phyloP scores from a whole-genome alignment of 1,140 invertebrate genomes.

The Polyergus mexicanus region DNA sequence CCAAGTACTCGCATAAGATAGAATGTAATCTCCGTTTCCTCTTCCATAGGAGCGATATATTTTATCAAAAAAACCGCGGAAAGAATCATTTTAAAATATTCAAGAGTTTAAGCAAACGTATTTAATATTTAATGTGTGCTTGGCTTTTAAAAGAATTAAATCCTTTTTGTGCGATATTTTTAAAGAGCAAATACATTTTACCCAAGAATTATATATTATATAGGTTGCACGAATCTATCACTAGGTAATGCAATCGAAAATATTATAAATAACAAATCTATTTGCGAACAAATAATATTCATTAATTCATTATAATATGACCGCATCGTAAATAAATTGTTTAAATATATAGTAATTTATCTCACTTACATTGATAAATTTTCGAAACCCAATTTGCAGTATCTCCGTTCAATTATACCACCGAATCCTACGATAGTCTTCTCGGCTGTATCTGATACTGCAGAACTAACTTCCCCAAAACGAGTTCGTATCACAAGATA shows the following conservation, averaged over 20 bases:
- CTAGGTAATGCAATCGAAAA: not conserved
- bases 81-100: constrained; percentile 46
- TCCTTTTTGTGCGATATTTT: not conserved
- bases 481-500: constrained; percentile 12
- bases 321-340: not conserved
- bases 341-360: constrained; percentile 1
- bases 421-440: constrained; percentile 26
- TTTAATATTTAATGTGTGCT: not conserved
- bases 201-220: not conserved
- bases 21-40: constrained; percentile 71
- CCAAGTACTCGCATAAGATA: constrained; percentile 62
- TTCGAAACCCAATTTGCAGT: constrained; percentile 17
- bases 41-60: constrained; percentile 30
- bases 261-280: not conserved
- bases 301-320: not conserved
- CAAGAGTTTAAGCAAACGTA: not conserved
- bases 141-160: constrained; percentile 46
- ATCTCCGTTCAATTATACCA: constrained; percentile 18
- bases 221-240: not conserved
- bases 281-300: not conserved
- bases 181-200: not conserved
- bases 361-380: not conserved
- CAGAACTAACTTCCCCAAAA: constrained; percentile 20
- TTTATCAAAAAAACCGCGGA: constrained; percentile 35
- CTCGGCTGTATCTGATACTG: not conserved